A percentile compares a stretch with the other conserved stretches of the same genome.
Evolutionary conservation across 1,140 invertebrate species (phyloP).

Genomic region (Ectropis grisescens): DNA sequence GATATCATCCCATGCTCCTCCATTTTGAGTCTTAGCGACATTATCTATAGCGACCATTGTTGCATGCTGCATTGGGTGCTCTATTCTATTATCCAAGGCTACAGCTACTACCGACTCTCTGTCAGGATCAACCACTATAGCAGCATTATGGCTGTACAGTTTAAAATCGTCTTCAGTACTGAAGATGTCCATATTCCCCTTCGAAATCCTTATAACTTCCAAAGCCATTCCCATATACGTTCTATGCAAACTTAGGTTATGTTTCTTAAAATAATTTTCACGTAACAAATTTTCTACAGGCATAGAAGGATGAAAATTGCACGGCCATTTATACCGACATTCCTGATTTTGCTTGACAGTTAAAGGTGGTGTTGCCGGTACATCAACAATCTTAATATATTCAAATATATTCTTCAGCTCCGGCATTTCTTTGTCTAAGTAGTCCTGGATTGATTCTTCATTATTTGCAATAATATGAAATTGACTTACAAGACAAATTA

Average conservation of each 20-base stretch:
- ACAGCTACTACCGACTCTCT: conserved; percentile 75
- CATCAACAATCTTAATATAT: conserved; percentile 69
- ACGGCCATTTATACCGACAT: conserved; percentile 80
- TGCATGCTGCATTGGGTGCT: conserved; percentile 87
- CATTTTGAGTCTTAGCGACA: conserved; percentile 85
- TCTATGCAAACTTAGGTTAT: conserved; percentile 73
- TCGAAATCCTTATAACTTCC: conserved; percentile 48
- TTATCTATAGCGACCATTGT: conserved; percentile 89
- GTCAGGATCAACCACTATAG: conserved; percentile 79
- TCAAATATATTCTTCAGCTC: conserved; percentile 68
- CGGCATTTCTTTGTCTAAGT: conserved; percentile 62
- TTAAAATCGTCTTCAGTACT: conserved; percentile 11
- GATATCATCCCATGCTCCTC: conserved; percentile 82
- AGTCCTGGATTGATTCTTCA: conserved; percentile 52
- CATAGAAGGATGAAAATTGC: conserved; percentile 87
- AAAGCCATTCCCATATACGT: conserved; percentile 75
- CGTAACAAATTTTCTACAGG: conserved; percentile 76
- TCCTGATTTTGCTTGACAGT: conserved; percentile 78
- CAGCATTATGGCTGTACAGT: conserved; percentile 51
- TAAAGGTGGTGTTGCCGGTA: conserved; percentile 74
- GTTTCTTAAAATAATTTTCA: conserved; percentile 74
- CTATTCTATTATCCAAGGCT: conserved; percentile 72
- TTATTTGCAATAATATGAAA: conserved; percentile 25
- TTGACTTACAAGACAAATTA: conserved; percentile 67
- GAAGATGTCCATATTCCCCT: background rate